These are phyloP conservation scores for Scomber colias DNA, from an alignment of 2,113 vertebrate species.

Conservation along the genomic window DNA sequence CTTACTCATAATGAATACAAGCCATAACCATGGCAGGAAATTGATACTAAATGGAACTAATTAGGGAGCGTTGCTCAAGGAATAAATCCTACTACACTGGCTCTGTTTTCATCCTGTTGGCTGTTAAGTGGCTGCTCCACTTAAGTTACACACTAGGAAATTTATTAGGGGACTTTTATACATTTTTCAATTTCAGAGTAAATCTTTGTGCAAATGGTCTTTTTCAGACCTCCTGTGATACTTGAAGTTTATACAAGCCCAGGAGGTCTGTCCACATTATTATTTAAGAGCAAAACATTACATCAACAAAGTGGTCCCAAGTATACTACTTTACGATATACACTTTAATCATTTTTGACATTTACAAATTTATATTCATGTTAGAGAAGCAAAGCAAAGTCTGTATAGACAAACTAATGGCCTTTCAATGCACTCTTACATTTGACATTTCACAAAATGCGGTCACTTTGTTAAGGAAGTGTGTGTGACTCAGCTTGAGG, in stretches of 20 bases:
- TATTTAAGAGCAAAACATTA: not conserved
- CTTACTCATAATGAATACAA: not conserved
- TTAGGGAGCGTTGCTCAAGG: not conserved
- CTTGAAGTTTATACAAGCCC: slow-evolving; percentile 1
- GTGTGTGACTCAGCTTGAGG: slow-evolving; percentile 66
- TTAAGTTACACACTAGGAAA: not conserved
- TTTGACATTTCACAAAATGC: slow-evolving; percentile 5
- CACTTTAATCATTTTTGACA: slow-evolving; percentile 8
- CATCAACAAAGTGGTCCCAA: not conserved
- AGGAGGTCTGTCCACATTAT: not conserved
- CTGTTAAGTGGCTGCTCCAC: not conserved
- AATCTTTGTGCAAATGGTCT: not conserved
- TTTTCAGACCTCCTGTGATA: not conserved
- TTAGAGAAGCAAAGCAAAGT: slow-evolving; percentile 7
- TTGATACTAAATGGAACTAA: not conserved
- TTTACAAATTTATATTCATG: not conserved
- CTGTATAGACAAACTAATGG: slow-evolving; percentile 1
- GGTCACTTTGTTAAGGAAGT: slow-evolving; percentile 7
- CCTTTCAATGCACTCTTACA: slow-evolving; percentile 27
- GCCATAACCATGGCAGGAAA: not conserved
- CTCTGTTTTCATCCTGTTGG: not conserved
- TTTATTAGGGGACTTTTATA: not conserved
- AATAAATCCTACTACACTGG: not conserved
- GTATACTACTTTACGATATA: not conserved
- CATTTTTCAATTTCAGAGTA: not conserved